phyloP scores from a whole-genome alignment of 2,797 vertebrate genomes.

The Eulemur rubriventer region DNA sequence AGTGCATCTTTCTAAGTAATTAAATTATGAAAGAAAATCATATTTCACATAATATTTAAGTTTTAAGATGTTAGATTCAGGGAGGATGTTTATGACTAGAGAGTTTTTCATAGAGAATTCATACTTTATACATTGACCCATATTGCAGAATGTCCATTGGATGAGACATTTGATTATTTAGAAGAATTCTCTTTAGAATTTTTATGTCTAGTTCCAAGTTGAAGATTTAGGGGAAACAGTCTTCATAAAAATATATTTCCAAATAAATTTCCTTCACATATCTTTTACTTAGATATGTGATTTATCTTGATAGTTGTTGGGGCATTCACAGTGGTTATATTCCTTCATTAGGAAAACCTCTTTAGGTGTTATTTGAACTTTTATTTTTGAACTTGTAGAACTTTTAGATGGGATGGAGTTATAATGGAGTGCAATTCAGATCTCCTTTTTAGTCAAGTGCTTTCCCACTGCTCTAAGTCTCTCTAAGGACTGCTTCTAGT shows the following conservation, averaged over 20 bases:
- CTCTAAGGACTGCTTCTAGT: neutral
- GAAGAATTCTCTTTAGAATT: slow-evolving; percentile 36
- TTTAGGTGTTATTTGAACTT: slow-evolving; percentile 18
- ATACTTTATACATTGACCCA: slow-evolving; percentile 20
- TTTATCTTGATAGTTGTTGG: slow-evolving; percentile 17
- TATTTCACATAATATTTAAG: slow-evolving; percentile 3
- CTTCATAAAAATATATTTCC: slow-evolving; percentile 38
- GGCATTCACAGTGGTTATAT: neutral
- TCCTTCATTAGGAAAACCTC: slow-evolving; percentile 12
- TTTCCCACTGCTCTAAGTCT: slow-evolving; percentile 16
- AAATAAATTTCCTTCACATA: slow-evolving; percentile 18
- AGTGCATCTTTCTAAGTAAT: slow-evolving; percentile 53
- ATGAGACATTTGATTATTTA: slow-evolving; percentile 40
- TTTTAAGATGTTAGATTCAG: slow-evolving; percentile 44
- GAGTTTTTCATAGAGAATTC: slow-evolving; percentile 26
- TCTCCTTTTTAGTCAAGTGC: neutral
- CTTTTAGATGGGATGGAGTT: slow-evolving; percentile 8
- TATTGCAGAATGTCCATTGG: neutral
- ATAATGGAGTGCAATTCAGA: neutral
- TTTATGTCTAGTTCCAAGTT: neutral
- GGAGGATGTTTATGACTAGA: neutral
- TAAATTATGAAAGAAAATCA: slow-evolving; percentile 31
- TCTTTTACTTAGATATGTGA: neutral
- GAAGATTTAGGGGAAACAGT: slow-evolving; percentile 12
- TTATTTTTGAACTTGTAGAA: slow-evolving; percentile 26